Percentiles rank a stretch among this genome's conserved stretches.
These are phyloP conservation scores for Hermaeophaga mercurialis DNA, from an alignment of 2,888 invertebrate genomes.

Conservation along the genomic window DNA sequence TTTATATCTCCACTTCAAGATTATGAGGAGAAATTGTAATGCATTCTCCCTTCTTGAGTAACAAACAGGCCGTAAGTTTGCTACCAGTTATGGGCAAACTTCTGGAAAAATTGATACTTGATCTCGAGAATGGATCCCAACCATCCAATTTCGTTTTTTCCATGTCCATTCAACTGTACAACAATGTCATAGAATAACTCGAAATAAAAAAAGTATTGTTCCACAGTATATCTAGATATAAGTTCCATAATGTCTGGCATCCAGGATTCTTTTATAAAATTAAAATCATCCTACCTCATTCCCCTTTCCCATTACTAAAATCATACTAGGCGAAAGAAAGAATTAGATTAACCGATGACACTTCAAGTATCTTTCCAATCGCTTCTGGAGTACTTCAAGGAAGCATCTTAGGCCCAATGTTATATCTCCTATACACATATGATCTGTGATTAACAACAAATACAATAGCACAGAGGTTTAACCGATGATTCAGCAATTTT, in stretches of 20 bases:
- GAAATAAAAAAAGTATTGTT: not conserved
- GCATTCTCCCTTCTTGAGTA: not conserved
- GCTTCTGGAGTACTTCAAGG: not conserved
- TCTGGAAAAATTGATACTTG: not conserved
- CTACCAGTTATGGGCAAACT: not conserved
- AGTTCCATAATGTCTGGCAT: not conserved
- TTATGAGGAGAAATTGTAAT: too few species aligned
- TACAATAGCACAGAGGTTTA: not conserved
- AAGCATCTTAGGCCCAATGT: not conserved
- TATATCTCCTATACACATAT: not conserved
- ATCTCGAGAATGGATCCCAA: not conserved
- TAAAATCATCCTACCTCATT: not conserved
- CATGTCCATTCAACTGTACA: not conserved
- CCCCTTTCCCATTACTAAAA: not conserved
- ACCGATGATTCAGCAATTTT: not conserved
- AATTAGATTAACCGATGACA: too few species aligned
- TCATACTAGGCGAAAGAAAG: too few species aligned
- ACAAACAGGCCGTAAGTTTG: too few species aligned
- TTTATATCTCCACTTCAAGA: too few species aligned
- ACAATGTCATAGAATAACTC: not conserved
- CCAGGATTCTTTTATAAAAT: too few species aligned
- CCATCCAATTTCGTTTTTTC: not conserved
- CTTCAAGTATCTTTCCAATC: not conserved
- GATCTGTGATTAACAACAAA: too few species aligned
- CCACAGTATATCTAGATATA: not conserved